A percentile compares a stretch with the other conserved stretches of the same genome.
Conservation (phyloP, 1,140 invertebrate genomes). For the Hirudo medicinalis region DNA sequence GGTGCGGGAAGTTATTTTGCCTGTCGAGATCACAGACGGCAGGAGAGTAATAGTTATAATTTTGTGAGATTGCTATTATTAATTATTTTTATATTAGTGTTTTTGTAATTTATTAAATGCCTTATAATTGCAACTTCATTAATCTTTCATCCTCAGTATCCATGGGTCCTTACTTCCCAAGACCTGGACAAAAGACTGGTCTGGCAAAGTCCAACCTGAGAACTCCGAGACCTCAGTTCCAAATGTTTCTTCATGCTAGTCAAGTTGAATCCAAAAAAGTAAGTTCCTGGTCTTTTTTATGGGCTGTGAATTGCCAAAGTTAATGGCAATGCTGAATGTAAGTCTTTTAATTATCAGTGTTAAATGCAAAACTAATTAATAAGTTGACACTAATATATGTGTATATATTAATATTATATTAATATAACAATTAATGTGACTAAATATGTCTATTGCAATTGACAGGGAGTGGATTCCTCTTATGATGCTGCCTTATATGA, state of each 20-base stretch:
- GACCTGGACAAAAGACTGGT: conserved; percentile 47
- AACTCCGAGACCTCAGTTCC: conserved; percentile 62
- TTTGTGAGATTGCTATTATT: too few relatives aligned
- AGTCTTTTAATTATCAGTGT: not conserved
- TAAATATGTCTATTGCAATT: not conserved
- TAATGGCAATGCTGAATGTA: not conserved
- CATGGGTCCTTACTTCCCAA: conserved; percentile 60
- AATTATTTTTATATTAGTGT: too few relatives aligned
- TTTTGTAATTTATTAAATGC: not conserved
- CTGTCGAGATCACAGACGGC: too few relatives aligned
- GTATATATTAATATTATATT: too few relatives aligned
- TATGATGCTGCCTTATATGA: conserved; percentile 62
- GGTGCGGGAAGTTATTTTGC: too few relatives aligned
- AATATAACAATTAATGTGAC: conserved; percentile 14
- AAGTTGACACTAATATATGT: too few relatives aligned
- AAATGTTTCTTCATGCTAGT: conserved; percentile 68
- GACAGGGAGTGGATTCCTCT: conserved; percentile 57
- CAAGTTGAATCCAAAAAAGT: conserved; percentile 58
- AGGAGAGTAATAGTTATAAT: too few relatives aligned
- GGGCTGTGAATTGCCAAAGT: not conserved
- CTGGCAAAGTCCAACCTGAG: conserved; percentile 51
- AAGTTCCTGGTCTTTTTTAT: conserved; percentile 24
- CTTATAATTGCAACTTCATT: not conserved
- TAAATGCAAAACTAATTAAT: not conserved
- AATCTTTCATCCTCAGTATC: conserved; percentile 37